phyloP scores from a whole-genome alignment of 2,888 invertebrate species.

The Dryococelus australis region DNA sequence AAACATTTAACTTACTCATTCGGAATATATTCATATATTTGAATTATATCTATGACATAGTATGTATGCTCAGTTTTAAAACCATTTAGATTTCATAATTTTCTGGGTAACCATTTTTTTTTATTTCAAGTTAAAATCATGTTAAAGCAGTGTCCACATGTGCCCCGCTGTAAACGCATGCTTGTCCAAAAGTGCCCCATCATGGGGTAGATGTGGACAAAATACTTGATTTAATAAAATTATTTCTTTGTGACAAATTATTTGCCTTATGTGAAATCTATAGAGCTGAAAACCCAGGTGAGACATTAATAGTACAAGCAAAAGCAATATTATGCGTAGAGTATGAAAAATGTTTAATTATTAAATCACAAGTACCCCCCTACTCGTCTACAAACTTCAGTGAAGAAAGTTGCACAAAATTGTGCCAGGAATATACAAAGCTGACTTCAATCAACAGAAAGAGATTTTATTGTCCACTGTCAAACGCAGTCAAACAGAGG shows the following conservation, averaged over 20 bases:
- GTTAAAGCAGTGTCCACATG: neutral
- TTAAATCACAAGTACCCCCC: neutral
- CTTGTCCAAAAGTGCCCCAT: neutral
- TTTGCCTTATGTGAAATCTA: neutral
- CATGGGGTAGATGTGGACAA: conserved; percentile 2
- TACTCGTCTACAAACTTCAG: neutral
- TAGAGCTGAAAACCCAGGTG: neutral
- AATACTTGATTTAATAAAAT: neutral
- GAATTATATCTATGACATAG: neutral
- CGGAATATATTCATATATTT: neutral
- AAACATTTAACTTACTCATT: neutral
- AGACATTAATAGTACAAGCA: neutral
- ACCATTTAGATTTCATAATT: neutral
- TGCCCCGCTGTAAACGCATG: neutral
- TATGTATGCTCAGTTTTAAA: neutral
- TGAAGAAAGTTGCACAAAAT: no score
- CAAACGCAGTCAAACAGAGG: no score
- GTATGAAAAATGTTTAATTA: neutral
- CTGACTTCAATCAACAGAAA: no score
- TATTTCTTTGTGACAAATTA: neutral
- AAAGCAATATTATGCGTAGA: neutral
- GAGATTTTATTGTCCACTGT: no score
- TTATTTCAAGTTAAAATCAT: neutral
- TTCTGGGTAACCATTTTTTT: neutral
- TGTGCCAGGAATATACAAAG: no score